Base-by-base conservation (phyloP, 2,797 vertebrate genomes). In the Alauda arvensis region DNA sequence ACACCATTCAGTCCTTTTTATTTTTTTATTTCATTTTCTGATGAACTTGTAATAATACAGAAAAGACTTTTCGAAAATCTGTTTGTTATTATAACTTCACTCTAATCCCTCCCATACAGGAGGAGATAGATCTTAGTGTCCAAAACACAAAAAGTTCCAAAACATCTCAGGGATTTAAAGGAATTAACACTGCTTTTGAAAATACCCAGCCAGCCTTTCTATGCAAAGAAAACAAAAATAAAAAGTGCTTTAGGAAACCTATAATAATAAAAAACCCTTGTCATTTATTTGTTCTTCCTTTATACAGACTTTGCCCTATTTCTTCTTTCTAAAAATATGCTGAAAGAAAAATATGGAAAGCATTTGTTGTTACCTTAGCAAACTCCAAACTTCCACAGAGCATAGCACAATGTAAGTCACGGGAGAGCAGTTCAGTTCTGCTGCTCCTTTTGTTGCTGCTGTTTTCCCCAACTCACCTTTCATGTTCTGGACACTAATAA, bases 211-310 rank as follows among this genome's bases (percentile, higher is more conserved):
- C 59, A 91, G 18, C 29, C 28, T 68, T 90, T 85, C 68, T 71
- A 55, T 40, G 81, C 74, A 94, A 92, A 91, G 72, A 94, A 95
- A 93, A 87, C 42, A 93, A 94, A 95, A 94, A 95, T 89, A 95
- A 96, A 95, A 40, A 74, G 57, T 80, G 57, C 66, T 88, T 93
- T 90, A 74, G 69, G 69, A 88, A 56, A 42, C 14, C 42, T 72
- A 13, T 51, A 76, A 37, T 37, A 62, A 79, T 6, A 79, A 93
- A 70, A 83, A 85, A 25, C 10, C 40, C 20, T 52, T 84, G 74
- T 43, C 6, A 45, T 76, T 79, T 77, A 53, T 79, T 90, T 83
- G n/a, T 80, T 76, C 24, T 31, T 78, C 28, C 26, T 93, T 91
- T 82, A 62, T 40, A 15, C 40, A 61, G 66, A 76, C 11, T 83